Percentiles rank a stretch among this genome's conserved stretches.
phyloP scores from a whole-genome alignment of 2,888 invertebrate genomes.

The Blera fallax region DNA sequence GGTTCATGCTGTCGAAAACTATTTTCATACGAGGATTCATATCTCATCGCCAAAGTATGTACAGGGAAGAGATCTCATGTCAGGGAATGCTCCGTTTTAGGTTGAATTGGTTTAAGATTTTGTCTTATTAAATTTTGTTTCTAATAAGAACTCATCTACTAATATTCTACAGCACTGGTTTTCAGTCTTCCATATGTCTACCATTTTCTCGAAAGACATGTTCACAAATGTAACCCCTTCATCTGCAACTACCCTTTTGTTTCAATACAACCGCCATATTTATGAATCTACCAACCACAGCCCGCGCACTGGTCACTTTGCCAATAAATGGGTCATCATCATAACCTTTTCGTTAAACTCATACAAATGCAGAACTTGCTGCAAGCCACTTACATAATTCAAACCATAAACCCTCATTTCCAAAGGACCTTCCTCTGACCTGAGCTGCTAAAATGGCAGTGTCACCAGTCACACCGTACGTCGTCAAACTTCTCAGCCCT shows the following conservation, averaged over 20 bases:
- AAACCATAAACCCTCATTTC: neutral
- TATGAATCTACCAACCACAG: conserved; percentile 7
- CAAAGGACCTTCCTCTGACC: conserved; percentile 25
- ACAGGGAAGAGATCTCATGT: too few species aligned
- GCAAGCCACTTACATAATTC: neutral
- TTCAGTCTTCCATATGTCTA: too few species aligned
- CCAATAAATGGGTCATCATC: neutral
- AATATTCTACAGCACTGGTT: too few species aligned
- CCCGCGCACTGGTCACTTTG: neutral
- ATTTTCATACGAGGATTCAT: too few species aligned
- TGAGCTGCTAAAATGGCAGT: conserved; percentile 21
- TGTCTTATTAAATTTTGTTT: too few species aligned
- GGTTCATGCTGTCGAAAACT: too few species aligned
- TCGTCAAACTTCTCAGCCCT: conserved; percentile 23
- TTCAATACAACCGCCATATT: conserved; percentile 9
- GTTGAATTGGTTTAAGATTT: too few species aligned
- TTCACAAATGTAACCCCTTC: neutral
- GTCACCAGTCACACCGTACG: conserved; percentile 20
- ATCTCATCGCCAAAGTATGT: too few species aligned
- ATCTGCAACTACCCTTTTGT: conserved; percentile 5
- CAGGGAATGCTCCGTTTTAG: too few species aligned
- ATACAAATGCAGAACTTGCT: neutral
- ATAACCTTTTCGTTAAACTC: conserved; percentile 40
- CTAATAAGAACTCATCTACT: too few species aligned
- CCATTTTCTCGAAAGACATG: neutral